Conservation (phyloP, 1,140 invertebrate species). For the Drosophila elegans region DNA sequence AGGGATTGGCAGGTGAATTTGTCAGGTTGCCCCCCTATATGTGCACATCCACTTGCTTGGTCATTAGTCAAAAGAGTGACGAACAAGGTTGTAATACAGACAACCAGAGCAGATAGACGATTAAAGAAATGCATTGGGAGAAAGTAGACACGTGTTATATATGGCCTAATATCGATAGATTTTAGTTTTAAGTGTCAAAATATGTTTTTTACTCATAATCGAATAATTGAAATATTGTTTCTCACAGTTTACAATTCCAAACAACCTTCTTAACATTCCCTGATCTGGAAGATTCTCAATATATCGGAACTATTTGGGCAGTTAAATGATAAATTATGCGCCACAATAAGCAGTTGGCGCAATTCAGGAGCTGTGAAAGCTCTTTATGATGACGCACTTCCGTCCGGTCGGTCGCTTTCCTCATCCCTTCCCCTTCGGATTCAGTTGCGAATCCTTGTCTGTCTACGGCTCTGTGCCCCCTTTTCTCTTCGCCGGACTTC, state of each 20-base stretch:
- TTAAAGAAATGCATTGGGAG: conserved; percentile 26
- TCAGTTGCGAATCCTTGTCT: conserved; percentile 29
- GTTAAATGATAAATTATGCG: conserved; percentile 84
- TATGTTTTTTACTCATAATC: no score
- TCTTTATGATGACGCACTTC: conserved; percentile 83
- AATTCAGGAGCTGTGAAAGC: conserved; percentile 68
- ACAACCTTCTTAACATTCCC: no score
- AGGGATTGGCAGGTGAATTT: conserved; percentile 73
- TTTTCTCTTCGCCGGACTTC: background rate
- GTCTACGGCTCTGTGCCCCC: conserved; percentile 16
- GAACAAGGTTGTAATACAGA: conserved; percentile 44
- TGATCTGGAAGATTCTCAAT: conserved; percentile 68
- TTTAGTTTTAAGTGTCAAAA: no score
- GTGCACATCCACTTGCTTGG: conserved; percentile 31
- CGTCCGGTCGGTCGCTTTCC: conserved; percentile 21
- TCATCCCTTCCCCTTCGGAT: conserved; percentile 9
- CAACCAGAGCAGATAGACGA: conserved; percentile 16
- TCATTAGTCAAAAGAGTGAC: conserved; percentile 79
- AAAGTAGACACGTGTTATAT: conserved; percentile 18
- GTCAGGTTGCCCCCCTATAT: conserved; percentile 36
- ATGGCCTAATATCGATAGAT: no score
- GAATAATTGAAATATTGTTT: no score
- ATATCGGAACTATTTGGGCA: conserved; percentile 79
- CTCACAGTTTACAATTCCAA: conserved; percentile 40
- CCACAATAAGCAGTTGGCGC: conserved; percentile 68